These are phyloP conservation scores for Naja naja DNA, from an alignment of 2,113 vertebrate species.

Conservation along the genomic window DNA sequence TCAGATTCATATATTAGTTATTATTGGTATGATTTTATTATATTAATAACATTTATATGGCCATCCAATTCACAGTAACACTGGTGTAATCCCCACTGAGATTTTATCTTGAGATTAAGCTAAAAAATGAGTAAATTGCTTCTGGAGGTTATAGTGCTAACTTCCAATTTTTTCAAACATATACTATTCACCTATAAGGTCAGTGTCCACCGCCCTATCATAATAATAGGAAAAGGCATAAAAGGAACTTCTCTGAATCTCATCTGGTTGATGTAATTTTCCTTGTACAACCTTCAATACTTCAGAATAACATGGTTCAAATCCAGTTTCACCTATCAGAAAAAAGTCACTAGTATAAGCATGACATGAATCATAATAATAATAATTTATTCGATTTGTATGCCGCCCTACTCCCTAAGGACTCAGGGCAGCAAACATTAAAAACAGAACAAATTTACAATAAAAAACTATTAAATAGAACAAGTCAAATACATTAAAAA, in stretches of 20 bases:
- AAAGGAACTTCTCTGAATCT: slow-evolving; percentile 78
- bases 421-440: too few species aligned
- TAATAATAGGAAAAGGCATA: slow-evolving; percentile 98
- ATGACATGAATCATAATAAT: not conserved
- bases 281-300: slow-evolving; percentile 83
- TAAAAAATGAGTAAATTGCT: not conserved
- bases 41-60: not conserved
- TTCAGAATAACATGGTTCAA: slow-evolving; percentile 86
- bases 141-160: not conserved
- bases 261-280: slow-evolving; percentile 84
- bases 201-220: slow-evolving; percentile 87
- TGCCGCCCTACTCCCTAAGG: too few species aligned
- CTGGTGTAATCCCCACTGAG: not conserved
- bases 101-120: not conserved
- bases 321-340: slow-evolving; percentile 79
- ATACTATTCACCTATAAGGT: slow-evolving; percentile 82
- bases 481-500: too few species aligned
- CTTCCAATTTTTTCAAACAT: not conserved
- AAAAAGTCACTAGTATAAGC: slow-evolving; percentile 25
- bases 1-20: not conserved
- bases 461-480: too few species aligned
- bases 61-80: not conserved
- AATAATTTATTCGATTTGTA: too few species aligned
- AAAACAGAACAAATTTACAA: too few species aligned
- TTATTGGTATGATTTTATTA: not conserved